Conservation (phyloP, 2,888 invertebrate species). For the Acronicta psi region DNA sequence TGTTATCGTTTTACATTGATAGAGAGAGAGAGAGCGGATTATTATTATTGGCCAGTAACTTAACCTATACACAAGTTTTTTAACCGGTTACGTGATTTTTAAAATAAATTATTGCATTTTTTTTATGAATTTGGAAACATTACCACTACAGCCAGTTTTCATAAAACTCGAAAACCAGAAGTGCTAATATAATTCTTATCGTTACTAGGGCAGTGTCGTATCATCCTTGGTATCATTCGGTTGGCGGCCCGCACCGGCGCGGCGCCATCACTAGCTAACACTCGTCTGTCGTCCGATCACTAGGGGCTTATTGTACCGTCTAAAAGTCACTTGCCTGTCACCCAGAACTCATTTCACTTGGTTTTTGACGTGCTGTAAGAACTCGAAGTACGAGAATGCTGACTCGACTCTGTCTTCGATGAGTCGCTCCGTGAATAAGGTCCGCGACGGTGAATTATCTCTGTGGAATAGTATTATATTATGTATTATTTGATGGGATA, state of each 20-base stretch:
- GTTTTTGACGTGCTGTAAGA: slow-evolving; percentile 97
- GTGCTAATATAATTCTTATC: slow-evolving; percentile 57
- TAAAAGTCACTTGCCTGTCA: slow-evolving; percentile 60
- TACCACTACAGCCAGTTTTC: slow-evolving; percentile 54
- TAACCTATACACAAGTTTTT: slow-evolving; percentile 19
- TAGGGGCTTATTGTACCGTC: slow-evolving; percentile 38
- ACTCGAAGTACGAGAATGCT: slow-evolving; percentile 98
- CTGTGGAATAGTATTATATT: slow-evolving; percentile 88
- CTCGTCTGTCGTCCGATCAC: slow-evolving; percentile 46
- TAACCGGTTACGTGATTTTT: slow-evolving; percentile 13
- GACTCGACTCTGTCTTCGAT: slow-evolving; percentile 98
- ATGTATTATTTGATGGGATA: background rate
- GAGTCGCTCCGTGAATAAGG: slow-evolving; percentile 95
- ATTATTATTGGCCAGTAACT: slow-evolving; percentile 23
- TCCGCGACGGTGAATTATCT: slow-evolving; percentile 96
- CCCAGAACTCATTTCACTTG: slow-evolving; percentile 93
- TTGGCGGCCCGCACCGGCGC: slow-evolving; percentile 14
- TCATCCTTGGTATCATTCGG: slow-evolving; percentile 33
- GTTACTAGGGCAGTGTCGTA: slow-evolving; percentile 71
- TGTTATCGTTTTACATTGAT: slow-evolving; percentile 47
- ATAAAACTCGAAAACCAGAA: slow-evolving; percentile 60
- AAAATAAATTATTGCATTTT: slow-evolving; percentile 31
- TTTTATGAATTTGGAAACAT: slow-evolving; percentile 32
- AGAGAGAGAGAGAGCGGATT: slow-evolving; percentile 44
- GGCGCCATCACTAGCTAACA: slow-evolving; percentile 48